Evolutionary conservation across 2,888 invertebrate species (phyloP).

Genomic region (Cephus spinipes): DNA sequence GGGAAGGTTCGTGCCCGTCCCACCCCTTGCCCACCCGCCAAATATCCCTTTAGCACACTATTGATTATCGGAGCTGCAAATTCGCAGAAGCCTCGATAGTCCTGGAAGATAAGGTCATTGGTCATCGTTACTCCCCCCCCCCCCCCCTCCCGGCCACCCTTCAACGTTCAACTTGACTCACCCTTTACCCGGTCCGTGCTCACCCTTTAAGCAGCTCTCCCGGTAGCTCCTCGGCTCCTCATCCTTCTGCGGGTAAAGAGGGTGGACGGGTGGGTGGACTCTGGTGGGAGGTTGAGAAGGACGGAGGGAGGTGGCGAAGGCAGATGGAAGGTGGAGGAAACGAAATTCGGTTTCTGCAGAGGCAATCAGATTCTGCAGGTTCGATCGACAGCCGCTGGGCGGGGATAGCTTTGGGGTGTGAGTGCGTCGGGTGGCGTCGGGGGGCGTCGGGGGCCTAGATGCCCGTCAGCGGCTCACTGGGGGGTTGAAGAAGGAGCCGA

Average conservation of each 20-base stretch:
- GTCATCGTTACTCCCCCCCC: constrained; percentile 11
- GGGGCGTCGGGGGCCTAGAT: not conserved
- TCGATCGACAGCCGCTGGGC: constrained; percentile 1
- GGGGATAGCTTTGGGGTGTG: not conserved
- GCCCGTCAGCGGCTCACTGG: constrained; percentile 1
- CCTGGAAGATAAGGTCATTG: constrained; percentile 8
- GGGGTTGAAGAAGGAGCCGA: not conserved
- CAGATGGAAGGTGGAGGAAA: not conserved
- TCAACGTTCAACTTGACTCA: constrained; percentile 7
- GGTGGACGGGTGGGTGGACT: no score
- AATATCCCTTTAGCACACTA: not conserved
- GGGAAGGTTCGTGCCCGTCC: not conserved
- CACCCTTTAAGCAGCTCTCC: not conserved
- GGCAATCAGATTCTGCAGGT: constrained; percentile 10
- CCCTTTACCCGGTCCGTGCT: not conserved
- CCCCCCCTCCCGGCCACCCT: not conserved
- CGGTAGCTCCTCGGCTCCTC: not conserved
- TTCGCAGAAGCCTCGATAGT: not conserved
- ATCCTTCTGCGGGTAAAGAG: not conserved
- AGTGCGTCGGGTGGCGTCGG: not conserved
- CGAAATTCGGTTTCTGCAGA: constrained; percentile 8
- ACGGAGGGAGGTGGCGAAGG: not conserved
- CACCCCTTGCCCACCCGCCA: not conserved
- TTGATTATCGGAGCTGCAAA: not conserved
- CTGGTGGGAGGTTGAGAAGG: not conserved